phyloP scores from a whole-genome alignment of 2,113 vertebrate genomes.

The Pristiophorus japonicus region DNA sequence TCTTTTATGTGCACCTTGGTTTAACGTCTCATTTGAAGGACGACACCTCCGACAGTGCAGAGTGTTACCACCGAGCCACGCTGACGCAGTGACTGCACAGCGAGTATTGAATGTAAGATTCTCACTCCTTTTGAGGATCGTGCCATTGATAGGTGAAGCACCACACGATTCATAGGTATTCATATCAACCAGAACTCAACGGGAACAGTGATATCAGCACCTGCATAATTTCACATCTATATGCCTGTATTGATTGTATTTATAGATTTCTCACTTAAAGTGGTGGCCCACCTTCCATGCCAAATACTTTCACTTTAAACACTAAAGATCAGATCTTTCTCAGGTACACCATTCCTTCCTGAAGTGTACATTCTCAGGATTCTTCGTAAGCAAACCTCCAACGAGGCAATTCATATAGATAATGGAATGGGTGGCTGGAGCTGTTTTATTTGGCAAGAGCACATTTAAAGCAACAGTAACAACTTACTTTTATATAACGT shows the following conservation, averaged over 20 bases:
- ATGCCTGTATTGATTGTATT: conserved; percentile 44
- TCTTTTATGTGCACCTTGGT: neutral
- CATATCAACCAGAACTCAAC: conserved; percentile 41
- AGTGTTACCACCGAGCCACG: too few species aligned
- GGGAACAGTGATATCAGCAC: conserved; percentile 38
- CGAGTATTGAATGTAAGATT: neutral
- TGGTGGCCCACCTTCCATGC: conserved; percentile 42
- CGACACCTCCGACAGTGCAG: neutral
- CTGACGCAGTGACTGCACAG: neutral
- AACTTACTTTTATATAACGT: neutral
- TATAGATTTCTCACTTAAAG: conserved; percentile 32
- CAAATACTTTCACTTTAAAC: conserved; percentile 41
- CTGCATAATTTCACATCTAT: conserved; percentile 43
- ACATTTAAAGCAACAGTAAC: neutral
- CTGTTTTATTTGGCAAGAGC: neutral
- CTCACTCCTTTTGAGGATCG: neutral
- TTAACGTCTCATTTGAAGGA: neutral
- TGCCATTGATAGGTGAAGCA: too few species aligned
- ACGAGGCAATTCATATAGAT: neutral
- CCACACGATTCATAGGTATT: conserved; percentile 40
- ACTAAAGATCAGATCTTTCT: conserved; percentile 40
- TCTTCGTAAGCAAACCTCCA: conserved; percentile 8
- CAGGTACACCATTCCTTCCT: conserved; percentile 39
- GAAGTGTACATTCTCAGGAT: neutral
- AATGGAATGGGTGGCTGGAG: neutral